These are phyloP conservation scores for Rhipidura dahli DNA, from an alignment of 2,113 vertebrate genomes.

Conservation along the genomic window DNA sequence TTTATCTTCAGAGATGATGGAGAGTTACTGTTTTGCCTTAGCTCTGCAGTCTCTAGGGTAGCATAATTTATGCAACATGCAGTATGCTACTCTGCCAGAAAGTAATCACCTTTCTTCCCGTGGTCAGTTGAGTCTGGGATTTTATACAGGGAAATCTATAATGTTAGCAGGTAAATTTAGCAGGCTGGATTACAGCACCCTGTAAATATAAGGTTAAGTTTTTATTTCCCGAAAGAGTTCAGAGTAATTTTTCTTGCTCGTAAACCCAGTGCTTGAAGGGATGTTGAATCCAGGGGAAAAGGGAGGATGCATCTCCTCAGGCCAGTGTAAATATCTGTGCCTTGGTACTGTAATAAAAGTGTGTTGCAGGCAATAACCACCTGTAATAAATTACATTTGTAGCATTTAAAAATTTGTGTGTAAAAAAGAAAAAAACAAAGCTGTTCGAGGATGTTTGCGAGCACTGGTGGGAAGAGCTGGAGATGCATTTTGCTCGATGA, in stretches of 20 bases:
- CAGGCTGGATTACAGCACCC: not conserved
- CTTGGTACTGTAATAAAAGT: not conserved
- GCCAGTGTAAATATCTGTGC: not conserved
- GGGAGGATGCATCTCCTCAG: not conserved
- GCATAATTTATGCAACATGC: not conserved
- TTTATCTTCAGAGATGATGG: not conserved
- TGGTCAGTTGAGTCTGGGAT: not conserved
- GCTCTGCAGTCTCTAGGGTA: not conserved
- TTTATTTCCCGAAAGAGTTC: not conserved
- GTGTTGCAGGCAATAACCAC: not conserved
- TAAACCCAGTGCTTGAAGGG: not conserved
- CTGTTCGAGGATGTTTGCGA: not conserved
- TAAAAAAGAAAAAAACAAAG: not conserved
- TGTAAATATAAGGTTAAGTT: not conserved
- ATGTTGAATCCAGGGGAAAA: not conserved
- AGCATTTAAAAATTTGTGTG: not conserved
- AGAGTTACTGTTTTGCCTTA: not conserved
- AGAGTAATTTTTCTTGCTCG: not conserved
- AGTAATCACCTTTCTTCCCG: not conserved
- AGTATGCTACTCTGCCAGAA: not conserved
- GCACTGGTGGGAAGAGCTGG: not conserved
- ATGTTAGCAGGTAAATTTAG: not conserved
- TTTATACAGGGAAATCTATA: accelerated
- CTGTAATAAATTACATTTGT: not conserved
- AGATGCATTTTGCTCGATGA: not conserved